These are phyloP conservation scores for Oligia latruncula DNA, from an alignment of 2,888 invertebrate genomes.

Conservation along the genomic window DNA sequence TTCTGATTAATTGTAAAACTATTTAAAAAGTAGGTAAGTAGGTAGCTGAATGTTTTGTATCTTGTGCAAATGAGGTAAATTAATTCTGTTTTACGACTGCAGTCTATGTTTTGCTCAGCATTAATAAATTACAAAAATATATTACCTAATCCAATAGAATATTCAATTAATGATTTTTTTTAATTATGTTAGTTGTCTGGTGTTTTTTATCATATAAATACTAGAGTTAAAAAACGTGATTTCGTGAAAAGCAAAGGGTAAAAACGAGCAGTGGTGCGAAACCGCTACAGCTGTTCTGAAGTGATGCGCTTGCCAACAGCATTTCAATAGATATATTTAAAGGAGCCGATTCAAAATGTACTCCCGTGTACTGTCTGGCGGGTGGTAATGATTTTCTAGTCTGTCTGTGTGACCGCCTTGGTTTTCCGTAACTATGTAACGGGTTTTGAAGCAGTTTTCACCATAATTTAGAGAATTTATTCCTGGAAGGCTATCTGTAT, in stretches of 20 bases:
- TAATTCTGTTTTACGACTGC: background rate
- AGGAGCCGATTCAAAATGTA: background rate
- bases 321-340: background rate
- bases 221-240: background rate
- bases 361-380: too few species aligned
- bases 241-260: background rate
- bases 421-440: background rate
- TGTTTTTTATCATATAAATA: background rate
- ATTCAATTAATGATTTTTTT: too few species aligned
- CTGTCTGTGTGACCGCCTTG: background rate
- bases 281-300: too few species aligned
- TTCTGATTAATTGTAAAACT: background rate
- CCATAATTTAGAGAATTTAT: background rate
- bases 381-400: background rate
- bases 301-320: background rate
- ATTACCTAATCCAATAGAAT: background rate
- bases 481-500: background rate
- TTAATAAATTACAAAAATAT: background rate
- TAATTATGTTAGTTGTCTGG: background rate
- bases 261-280: too few species aligned
- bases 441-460: background rate
- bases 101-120: background rate
- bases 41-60: background rate
- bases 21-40: background rate
- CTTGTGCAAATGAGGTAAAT: background rate